Evolutionary conservation across 2,888 invertebrate species (phyloP), one percentile per base, ranked within the genome.

Genomic region (Acleris laterana): DNA sequence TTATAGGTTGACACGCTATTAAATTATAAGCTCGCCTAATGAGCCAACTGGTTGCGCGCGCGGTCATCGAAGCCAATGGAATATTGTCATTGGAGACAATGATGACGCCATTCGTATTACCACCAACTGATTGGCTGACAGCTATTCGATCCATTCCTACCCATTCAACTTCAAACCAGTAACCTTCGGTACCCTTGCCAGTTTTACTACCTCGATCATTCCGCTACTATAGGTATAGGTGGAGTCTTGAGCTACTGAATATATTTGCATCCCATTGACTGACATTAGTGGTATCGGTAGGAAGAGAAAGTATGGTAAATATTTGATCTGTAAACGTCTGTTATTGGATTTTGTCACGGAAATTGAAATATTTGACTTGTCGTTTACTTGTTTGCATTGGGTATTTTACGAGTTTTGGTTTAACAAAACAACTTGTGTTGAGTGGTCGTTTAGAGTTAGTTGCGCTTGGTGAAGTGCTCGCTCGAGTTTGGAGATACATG

Each of bases 221-320:
- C 28, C 1, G 32, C 68, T 51, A 57, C 57, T 46, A 65, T 64
- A 69, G 69, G 69, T 46, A 65, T 64, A 69, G 69, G 69, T 62
- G 66, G 38, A 38, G 38, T 13, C 38, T 1, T 1, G 66, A 62
- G 46, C 20, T 51, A 46, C 50, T 32, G 73, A 72, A 70, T 71
- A 64, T 57, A 73, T 73, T 72, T 63, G 66, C 73, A 73, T 73
- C 50, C 55, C 55, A 71, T 73, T 73, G 71, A 71, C 70, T 68
- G 65, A 68, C 62, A 69, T 71, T 69, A 68, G 55, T 53, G 58
- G 38, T 68, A 71, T 68, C 63, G 64, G 46, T 52, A 48, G 59
- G 70, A 68, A 68, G 72, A 70, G 72, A 72, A 72, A 72, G 72
- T 66, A 62, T 19, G 52, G 66, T 66, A 66, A 66, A 66, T 62